Percentiles rank a stretch among this genome's conserved stretches.
Conservation (phyloP, 2,888 invertebrate genomes). For the Melipona beecheii region DNA sequence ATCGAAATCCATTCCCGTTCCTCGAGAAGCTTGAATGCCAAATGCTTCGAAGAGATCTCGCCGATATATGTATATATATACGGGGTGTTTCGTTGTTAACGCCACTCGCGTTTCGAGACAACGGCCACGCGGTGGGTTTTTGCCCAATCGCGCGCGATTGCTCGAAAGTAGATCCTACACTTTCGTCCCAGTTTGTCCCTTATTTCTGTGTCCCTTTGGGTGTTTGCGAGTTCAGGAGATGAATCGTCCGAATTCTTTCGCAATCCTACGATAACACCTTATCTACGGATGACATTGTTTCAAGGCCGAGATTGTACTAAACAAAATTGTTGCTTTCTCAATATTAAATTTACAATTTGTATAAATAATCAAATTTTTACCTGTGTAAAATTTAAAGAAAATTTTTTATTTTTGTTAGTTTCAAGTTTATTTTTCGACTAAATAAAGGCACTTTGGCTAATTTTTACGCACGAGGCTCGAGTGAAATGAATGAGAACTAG, state of each 20-base stretch:
- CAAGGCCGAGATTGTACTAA: too few species aligned
- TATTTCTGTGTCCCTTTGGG: accelerated
- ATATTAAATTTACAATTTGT: too few species aligned
- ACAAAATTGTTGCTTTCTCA: too few species aligned
- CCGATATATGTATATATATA: neutral
- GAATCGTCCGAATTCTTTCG: too few species aligned
- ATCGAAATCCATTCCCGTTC: constrained; percentile 40
- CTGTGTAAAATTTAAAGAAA: too few species aligned
- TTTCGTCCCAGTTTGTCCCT: too few species aligned
- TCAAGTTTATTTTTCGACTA: too few species aligned
- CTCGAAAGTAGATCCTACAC: neutral
- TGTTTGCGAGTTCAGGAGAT: neutral
- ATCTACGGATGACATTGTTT: neutral
- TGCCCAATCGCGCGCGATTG: neutral
- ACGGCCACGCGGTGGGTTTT: neutral
- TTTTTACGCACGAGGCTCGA: too few species aligned
- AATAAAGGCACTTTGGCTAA: too few species aligned
- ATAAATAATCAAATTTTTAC: too few species aligned
- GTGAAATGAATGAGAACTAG: too few species aligned
- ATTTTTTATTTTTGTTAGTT: too few species aligned
- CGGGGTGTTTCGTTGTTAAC: neutral
- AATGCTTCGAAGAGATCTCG: neutral
- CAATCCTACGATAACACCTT: neutral
- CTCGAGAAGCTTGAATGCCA: neutral
- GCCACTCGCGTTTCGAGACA: neutral